phyloP scores from a whole-genome alignment of 2,888 invertebrate genomes.

The Lordiphosa andalusiaca region DNA sequence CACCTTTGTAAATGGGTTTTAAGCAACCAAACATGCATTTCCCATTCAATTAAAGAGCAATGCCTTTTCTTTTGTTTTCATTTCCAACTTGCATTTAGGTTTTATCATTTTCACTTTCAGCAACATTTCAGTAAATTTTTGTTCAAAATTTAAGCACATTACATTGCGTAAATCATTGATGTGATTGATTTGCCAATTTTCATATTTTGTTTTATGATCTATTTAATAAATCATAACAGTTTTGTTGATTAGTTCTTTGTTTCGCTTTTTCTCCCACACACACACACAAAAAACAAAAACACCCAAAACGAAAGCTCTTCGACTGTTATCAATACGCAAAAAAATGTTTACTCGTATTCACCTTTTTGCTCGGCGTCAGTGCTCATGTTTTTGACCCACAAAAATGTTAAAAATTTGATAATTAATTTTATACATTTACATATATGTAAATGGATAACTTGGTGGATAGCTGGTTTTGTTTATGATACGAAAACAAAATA shows the following conservation, averaged over 20 bases:
- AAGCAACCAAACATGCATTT: no score
- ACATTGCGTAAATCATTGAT: neutral
- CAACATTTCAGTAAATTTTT: no score
- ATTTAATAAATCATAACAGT: conserved; percentile 9
- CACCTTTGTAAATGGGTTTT: no score
- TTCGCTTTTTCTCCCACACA: neutral
- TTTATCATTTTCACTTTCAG: no score
- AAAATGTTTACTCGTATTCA: conserved; percentile 24
- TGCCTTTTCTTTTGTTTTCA: no score
- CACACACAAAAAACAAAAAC: neutral
- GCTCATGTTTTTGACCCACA: conserved; percentile 29
- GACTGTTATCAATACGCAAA: neutral
- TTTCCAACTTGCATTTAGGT: no score
- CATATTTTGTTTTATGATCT: neutral
- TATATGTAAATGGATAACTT: neutral
- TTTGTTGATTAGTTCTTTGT: neutral
- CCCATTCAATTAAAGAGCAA: no score
- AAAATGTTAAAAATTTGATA: no score
- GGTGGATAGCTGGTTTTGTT: no score
- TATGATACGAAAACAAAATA: no score
- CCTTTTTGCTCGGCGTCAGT: conserved; percentile 39
- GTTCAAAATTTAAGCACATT: neutral
- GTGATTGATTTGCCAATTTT: neutral
- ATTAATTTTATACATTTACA: neutral
- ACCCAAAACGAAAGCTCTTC: neutral